Evolutionary conservation across 2,797 vertebrate species (phyloP).

Genomic region (Merluccius polli): DNA sequence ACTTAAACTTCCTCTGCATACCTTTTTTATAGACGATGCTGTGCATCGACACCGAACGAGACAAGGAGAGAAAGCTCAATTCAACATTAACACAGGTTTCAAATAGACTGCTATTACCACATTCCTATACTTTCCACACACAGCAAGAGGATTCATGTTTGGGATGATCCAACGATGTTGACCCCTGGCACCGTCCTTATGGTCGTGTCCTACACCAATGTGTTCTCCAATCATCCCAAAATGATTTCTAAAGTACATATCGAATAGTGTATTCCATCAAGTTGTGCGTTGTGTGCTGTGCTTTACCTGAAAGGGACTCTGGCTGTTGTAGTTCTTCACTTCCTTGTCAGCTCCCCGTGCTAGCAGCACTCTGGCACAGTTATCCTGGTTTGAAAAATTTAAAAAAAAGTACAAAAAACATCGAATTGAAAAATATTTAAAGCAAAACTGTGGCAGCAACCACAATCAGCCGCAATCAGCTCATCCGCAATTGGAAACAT

Average conservation of each 20-base stretch:
- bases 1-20: not conserved
- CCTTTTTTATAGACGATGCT: not conserved
- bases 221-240: conserved; percentile 2
- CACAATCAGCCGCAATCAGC: too few relatives aligned
- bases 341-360: conserved; percentile 90
- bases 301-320: conserved; percentile 90
- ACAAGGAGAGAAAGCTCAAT: not conserved
- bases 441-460: not conserved
- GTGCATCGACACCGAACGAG: not conserved
- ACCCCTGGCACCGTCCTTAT: too few relatives aligned
- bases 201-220: too few relatives aligned
- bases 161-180: too few relatives aligned
- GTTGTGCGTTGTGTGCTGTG: not conserved
- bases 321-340: conserved; percentile 93
- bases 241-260: not conserved
- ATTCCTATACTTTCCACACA: too few relatives aligned
- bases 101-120: too few relatives aligned
- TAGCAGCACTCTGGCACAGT: conserved; percentile 88
- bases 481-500: not conserved
- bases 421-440: not conserved
- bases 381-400: conserved; percentile 73
- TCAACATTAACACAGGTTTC: not conserved
- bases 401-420: not conserved
- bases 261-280: not conserved
- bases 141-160: too few relatives aligned